Conservation (phyloP, 92 coral and sea anemone species). For the Phenganax marumi region DNA sequence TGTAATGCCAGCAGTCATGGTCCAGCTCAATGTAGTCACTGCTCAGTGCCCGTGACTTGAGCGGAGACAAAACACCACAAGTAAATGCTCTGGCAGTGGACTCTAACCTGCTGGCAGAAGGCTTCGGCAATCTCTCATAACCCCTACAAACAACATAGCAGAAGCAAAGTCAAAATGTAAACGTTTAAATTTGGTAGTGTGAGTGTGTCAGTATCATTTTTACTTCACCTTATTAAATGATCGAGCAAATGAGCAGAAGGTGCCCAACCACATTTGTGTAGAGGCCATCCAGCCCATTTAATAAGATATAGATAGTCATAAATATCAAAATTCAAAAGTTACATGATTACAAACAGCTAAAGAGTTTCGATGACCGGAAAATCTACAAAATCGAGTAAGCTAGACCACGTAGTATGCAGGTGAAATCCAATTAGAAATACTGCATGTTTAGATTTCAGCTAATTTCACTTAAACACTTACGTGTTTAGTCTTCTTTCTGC, state of each 20-base stretch:
- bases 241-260: constrained; percentile 37
- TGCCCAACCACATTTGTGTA: constrained; percentile 33
- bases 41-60: too few relatives aligned
- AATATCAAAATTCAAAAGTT: neutral
- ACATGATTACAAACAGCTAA: neutral
- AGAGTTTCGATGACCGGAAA: neutral
- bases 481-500: neutral
- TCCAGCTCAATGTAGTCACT: neutral
- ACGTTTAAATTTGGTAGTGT: too few relatives aligned
- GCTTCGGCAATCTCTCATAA: neutral
- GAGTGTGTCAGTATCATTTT: neutral
- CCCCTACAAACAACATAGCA: neutral
- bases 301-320: constrained; percentile 41
- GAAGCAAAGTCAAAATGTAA: neutral
- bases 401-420: too few relatives aligned
- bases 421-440: too few relatives aligned
- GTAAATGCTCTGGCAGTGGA: neutral
- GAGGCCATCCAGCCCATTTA: constrained; percentile 49
- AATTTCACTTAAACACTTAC: neutral
- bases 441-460: neutral
- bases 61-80: neutral
- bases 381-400: too few relatives aligned
- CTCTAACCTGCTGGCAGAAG: neutral
- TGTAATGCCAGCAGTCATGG: neutral
- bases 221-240: constrained; percentile 35